Percentiles rank a stretch among this genome's conserved stretches.
Evolutionary conservation across 2,113 vertebrate species (phyloP).

Genomic region (Toxotes jaculatrix): DNA sequence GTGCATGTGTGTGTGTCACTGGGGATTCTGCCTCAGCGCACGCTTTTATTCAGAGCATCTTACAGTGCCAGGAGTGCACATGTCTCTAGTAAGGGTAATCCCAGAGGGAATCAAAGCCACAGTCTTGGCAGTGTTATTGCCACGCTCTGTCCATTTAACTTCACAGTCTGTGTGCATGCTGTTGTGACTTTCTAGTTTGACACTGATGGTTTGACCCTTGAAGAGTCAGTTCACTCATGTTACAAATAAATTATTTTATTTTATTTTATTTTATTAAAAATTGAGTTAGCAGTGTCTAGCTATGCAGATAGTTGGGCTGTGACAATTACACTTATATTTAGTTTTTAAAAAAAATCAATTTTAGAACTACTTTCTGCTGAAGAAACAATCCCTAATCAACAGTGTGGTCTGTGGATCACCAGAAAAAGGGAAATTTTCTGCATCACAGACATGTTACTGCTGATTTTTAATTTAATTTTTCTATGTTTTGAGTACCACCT

Average conservation of each 20-base stretch:
- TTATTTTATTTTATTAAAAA: too few relatives aligned
- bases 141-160: conserved; percentile 34
- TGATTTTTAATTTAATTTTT: background rate
- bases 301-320: background rate
- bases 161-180: conserved; percentile 8
- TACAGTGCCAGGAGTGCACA: conserved; percentile 42
- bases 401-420: background rate
- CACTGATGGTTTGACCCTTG: conserved; percentile 1
- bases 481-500: background rate
- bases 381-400: background rate
- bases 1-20: conserved; percentile 15
- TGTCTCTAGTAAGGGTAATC: conserved; percentile 43
- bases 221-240: background rate
- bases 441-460: background rate
- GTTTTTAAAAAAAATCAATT: background rate
- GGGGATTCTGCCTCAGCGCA: conserved; percentile 20
- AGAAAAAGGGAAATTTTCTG: background rate
- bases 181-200: background rate
- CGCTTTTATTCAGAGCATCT: conserved; percentile 41
- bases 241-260: background rate
- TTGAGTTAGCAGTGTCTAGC: background rate
- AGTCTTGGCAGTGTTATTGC: conserved; percentile 36
- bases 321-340: background rate
- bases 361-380: background rate
- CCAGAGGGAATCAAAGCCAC: conserved; percentile 57